Base-by-base conservation (phyloP, 2,888 invertebrate genomes). In the Acrobasis repandana region DNA sequence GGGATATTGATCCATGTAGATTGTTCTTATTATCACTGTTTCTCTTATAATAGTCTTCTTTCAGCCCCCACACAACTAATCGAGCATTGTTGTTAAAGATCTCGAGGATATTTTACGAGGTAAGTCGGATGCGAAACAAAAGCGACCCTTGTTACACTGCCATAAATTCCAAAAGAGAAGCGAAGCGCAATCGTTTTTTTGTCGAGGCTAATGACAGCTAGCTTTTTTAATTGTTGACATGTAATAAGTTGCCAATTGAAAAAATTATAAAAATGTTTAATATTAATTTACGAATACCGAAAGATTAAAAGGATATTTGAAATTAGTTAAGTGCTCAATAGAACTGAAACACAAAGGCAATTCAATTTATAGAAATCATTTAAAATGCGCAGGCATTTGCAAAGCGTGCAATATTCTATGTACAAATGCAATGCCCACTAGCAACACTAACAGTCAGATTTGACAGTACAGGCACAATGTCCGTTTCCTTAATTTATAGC, bases 121-220 rank as follows among this genome's bases (percentile, higher is more conserved):
- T 79, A 80, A 81, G 79, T 77, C 64, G 67, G 69, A 82, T 80
- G 83, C 85, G 89, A 88, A 80, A 91, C 90, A 90, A 92, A 89
- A 91, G 88, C 79, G 82, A 92, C 90, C 91, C 92, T 92, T 92
- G 92, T 91, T 90, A 88, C 91, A 77, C 85, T 84, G 86, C 87
- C 88, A 91, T 92, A 92, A 92, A 92, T 91, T 90, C 91, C 92
- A 92, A 90, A 90, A 91, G 91, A 90, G 92, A 91, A 91, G 90
- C 89, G 90, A 85, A 82, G 88, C 90, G 90, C 86, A 83, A 85
- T 88, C 73, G 88, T 90, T 89, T 88, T 90, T 91, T 89, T 86
- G 73, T 75, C 76, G 77, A 74, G 82, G 85, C 82, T 88, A 88
- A 86, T 90, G 91, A 89, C 90, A 90, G 90, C 73, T 68, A 74